Evolutionary conservation across 2,888 invertebrate species (phyloP), one percentile per base, ranked within the genome.

Genomic region (Trichacis sp.): DNA sequence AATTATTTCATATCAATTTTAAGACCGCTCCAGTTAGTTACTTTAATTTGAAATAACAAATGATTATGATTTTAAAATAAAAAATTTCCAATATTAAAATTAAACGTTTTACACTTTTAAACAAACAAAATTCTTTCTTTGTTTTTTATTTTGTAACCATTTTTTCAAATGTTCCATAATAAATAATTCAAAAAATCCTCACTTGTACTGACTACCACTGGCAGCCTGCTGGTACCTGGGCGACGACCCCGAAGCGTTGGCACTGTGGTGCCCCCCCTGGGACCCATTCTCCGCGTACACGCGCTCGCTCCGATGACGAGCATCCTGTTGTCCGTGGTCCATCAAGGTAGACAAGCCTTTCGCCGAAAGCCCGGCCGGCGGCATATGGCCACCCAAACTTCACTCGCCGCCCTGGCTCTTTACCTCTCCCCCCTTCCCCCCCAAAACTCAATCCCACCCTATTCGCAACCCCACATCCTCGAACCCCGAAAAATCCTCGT

Each of bases 311-410:
- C 81, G 83, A 81, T 83, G 81, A 82, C 84, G 84, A 83, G 84
- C 83, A 76, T 84, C 83, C 53, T 82, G 82, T 80, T 83, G 82
- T 81, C 83, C 83, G 81, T 82, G 83, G 81, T 84, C 83, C 84
- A 84, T 84, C 80, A 84, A 84, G 77, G 75, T 82, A 81, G 80
- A 82, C 79, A 81, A 83, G 78, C 82, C 82, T 81, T 78, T 81
- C 49, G 83, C 82, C 81, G 81, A 82, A 74, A 81, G 73, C 82
- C 82, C 84, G 82, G 82, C 84, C 75, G 84, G 84, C 77, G 84
- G 83, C 84, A 84, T 84, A 82, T 79, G 82, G 82, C 76, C 73
- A 59, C 64, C 77, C 70, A 72, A 77, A 74, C 72, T 68, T 65
- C 57, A 53, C 49, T 29, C 57, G 47, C 62, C 64, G 36, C 66